Evolutionary conservation across 2,113 vertebrate genomes (phyloP).

Genomic region (Rattus rattus): DNA sequence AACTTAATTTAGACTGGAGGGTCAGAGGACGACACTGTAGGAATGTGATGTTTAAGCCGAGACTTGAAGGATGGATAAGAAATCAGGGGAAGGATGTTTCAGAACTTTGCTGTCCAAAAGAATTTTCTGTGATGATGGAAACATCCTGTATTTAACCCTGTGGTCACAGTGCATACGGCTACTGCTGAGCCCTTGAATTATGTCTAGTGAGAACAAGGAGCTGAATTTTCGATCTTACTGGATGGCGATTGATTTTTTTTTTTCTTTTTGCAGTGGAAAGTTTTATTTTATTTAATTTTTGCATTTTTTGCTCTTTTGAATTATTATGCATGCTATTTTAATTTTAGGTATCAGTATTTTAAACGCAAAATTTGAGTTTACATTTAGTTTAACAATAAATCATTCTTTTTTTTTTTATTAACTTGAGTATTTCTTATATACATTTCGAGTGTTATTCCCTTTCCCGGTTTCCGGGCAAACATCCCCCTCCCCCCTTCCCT

Average conservation of each 20-base stretch:
- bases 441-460: no score
- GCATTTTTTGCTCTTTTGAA: not conserved
- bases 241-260: not conserved
- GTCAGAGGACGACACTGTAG: not conserved
- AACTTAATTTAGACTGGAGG: not conserved
- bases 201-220: not conserved
- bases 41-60: constrained; percentile 3
- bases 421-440: no score
- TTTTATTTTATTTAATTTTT: not conserved
- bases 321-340: not conserved
- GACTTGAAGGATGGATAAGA: constrained; percentile 26
- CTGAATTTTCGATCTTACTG: constrained; percentile 32
- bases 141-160: not conserved
- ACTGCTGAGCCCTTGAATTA: not conserved
- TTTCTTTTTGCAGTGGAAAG: not conserved
- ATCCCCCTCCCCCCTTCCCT: no score
- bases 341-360: not conserved
- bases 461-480: no score
- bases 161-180: not conserved
- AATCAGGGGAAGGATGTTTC: constrained; percentile 15
- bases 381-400: not conserved
- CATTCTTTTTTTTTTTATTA: no score
- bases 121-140: not conserved
- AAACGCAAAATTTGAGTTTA: not conserved
- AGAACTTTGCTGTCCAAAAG: not conserved